Percentiles rank a stretch among this genome's conserved stretches.
phyloP scores from a whole-genome alignment of 2,888 invertebrate genomes.

The Drosophila kambysellisi region DNA sequence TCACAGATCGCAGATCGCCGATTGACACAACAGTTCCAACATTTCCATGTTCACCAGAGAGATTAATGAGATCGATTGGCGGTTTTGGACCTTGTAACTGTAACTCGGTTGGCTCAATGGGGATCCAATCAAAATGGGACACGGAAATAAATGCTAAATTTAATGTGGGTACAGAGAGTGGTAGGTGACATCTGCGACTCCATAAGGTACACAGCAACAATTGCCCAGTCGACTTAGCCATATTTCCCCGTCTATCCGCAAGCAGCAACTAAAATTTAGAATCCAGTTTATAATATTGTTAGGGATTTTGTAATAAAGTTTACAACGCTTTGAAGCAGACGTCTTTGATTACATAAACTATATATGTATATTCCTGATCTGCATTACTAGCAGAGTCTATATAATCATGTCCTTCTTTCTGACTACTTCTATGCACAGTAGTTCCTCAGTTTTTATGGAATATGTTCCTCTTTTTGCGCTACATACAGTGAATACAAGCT shows the following conservation, averaged over 20 bases:
- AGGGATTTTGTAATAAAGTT: neutral
- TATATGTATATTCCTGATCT: neutral
- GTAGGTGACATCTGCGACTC: neutral
- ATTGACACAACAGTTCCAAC: conserved; percentile 6
- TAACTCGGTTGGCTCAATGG: neutral
- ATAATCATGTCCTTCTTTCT: neutral
- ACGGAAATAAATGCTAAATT: neutral
- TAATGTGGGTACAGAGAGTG: neutral
- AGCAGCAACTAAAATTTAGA: neutral
- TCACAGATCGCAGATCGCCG: neutral
- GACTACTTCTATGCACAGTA: neutral
- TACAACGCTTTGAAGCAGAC: neutral
- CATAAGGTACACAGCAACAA: neutral
- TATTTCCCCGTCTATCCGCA: neutral
- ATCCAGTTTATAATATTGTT: neutral
- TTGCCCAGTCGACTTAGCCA: neutral
- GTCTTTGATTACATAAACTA: neutral
- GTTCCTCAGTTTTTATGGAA: neutral
- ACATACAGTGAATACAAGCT: neutral
- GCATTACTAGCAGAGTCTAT: neutral
- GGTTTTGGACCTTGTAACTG: neutral
- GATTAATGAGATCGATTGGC: neutral
- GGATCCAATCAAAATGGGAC: neutral
- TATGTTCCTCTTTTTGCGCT: neutral
- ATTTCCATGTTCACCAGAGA: conserved; percentile 15